Percentiles rank a stretch among this genome's conserved stretches.
These are phyloP conservation scores for Lapara coniferarum DNA, from an alignment of 2,888 invertebrate genomes.

Conservation along the genomic window DNA sequence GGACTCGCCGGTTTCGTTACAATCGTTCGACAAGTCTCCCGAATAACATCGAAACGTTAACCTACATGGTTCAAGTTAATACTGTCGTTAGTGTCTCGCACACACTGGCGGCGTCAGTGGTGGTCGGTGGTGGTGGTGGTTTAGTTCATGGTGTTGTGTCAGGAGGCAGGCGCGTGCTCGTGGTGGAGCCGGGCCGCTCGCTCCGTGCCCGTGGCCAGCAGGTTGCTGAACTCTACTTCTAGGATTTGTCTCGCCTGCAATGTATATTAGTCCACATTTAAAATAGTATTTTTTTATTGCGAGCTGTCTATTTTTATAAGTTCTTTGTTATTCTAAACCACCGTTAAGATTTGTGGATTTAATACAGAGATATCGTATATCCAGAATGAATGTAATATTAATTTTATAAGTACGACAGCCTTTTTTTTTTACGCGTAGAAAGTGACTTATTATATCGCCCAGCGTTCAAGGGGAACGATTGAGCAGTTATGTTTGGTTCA, in stretches of 20 bases:
- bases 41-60: neutral
- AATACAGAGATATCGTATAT: no score
- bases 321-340: no score
- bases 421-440: no score
- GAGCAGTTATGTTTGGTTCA: no score
- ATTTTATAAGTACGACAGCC: no score
- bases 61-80: neutral
- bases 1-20: neutral
- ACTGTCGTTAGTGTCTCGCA: neutral
- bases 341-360: no score
- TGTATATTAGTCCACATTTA: neutral
- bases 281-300: neutral
- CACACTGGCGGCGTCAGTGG: neutral
- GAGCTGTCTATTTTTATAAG: no score
- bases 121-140: slow-evolving; percentile 24
- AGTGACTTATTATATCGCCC: no score
- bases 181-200: slow-evolving; percentile 84
- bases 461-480: no score
- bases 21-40: neutral
- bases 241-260: slow-evolving; percentile 93
- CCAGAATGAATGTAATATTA: no score
- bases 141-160: slow-evolving; percentile 65
- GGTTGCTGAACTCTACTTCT: slow-evolving; percentile 95
- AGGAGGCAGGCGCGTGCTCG: slow-evolving; percentile 70
- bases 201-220: slow-evolving; percentile 93